phyloP scores from a whole-genome alignment of 2,797 vertebrate genomes.

The Hoplostethus atlanticus region DNA sequence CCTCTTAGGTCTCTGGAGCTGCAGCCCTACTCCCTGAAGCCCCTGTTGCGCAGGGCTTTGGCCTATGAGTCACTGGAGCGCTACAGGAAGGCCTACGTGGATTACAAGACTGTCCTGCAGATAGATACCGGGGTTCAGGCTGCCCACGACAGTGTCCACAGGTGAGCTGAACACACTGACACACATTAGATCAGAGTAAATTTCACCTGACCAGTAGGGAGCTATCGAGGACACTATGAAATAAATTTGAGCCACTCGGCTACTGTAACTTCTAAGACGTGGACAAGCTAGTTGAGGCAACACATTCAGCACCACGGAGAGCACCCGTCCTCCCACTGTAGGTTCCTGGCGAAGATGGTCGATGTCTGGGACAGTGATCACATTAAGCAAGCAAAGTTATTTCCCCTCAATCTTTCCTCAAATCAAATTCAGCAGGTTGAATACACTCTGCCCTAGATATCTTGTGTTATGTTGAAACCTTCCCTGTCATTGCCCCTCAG shows the following conservation, averaged over 20 bases:
- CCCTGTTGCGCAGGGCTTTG: conserved; percentile 92
- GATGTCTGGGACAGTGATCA: not conserved
- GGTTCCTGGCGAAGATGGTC: not conserved
- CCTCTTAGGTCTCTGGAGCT: conserved; percentile 92
- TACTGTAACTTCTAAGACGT: not conserved
- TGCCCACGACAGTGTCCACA: conserved; percentile 91
- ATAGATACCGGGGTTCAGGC: conserved; percentile 90
- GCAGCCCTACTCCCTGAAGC: conserved; percentile 93
- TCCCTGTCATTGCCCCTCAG: not conserved
- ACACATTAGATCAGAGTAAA: not conserved
- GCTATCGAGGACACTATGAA: not conserved
- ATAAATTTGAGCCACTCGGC: not conserved
- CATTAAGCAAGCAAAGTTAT: not conserved
- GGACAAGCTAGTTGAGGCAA: not conserved
- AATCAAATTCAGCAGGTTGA: not conserved
- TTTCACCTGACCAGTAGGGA: not conserved
- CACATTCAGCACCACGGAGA: conserved; percentile 8
- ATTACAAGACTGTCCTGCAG: conserved; percentile 95
- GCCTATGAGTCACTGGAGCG: conserved; percentile 94
- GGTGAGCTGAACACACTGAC: conserved; percentile 59
- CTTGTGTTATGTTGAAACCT: not conserved
- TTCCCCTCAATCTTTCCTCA: not conserved
- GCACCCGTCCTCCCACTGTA: not conserved
- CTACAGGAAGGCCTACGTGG: conserved; percentile 92
- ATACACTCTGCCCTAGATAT: not conserved